Percentiles rank a stretch among this genome's conserved stretches.
Evolutionary conservation across 2,797 vertebrate species (phyloP).

Genomic region (Rhynchonycteris naso): DNA sequence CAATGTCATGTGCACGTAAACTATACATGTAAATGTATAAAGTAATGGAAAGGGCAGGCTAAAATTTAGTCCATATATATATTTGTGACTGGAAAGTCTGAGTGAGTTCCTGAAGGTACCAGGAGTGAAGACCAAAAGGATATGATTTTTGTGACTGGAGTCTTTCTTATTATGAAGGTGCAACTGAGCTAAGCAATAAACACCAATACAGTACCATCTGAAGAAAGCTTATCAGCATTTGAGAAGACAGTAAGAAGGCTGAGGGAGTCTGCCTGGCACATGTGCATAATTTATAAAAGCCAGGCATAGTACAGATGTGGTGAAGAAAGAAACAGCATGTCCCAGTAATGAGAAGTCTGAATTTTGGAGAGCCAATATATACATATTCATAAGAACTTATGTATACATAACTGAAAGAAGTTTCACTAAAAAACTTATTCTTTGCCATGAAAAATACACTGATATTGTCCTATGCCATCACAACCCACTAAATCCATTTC

Average conservation of each 20-base stretch:
- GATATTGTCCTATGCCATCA: background rate
- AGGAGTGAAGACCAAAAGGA: background rate
- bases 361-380: background rate
- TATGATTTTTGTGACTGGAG: background rate
- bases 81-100: conserved; percentile 14
- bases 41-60: conserved; percentile 2
- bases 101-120: conserved; percentile 7
- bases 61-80: conserved; percentile 6
- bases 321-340: background rate
- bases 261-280: background rate
- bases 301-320: background rate
- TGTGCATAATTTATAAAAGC: background rate
- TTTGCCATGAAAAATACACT: background rate
- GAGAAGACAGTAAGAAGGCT: background rate
- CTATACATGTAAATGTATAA: background rate
- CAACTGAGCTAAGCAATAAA: conserved; percentile 3
- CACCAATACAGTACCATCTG: background rate
- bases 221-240: background rate
- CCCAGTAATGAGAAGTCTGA: background rate
- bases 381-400: background rate
- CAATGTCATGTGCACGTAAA: background rate
- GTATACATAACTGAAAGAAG: background rate
- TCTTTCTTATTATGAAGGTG: background rate
- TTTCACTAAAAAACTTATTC: background rate
- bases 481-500: background rate